These are phyloP conservation scores for Sclerodermus sp. DNA, from an alignment of 2,888 invertebrate species.

Conservation along the genomic window DNA sequence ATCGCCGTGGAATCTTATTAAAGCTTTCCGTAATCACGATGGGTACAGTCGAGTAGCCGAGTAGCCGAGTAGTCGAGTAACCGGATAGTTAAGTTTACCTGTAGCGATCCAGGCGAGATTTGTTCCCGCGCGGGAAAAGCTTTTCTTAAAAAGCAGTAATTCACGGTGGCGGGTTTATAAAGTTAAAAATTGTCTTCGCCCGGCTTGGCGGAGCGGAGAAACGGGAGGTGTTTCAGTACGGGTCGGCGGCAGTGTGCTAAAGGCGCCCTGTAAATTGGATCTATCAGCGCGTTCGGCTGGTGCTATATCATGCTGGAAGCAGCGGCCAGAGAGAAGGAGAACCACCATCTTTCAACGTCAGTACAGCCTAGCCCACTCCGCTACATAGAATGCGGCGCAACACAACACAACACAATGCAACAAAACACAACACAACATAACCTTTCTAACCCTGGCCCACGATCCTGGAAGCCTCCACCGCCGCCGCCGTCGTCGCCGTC, in stretches of 20 bases:
- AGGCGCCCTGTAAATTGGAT: constrained; percentile 55
- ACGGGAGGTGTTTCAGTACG: constrained; percentile 1
- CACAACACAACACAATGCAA: constrained; percentile 15
- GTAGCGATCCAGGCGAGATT: too few relatives aligned
- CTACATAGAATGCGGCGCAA: constrained; percentile 17
- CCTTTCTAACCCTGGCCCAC: constrained; percentile 29
- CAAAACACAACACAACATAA: constrained; percentile 16
- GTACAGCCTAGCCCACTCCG: constrained; percentile 25
- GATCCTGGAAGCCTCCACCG: too few relatives aligned
- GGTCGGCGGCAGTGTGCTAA: constrained; percentile 22
- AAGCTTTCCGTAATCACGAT: too few relatives aligned
- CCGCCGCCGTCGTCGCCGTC: neutral
- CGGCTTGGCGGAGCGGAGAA: constrained; percentile 12
- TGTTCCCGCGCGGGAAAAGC: too few relatives aligned
- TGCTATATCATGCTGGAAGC: constrained; percentile 55
- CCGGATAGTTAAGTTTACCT: too few relatives aligned
- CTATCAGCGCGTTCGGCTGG: constrained; percentile 55
- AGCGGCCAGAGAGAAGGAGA: constrained; percentile 50
- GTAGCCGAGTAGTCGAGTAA: too few relatives aligned
- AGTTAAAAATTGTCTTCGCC: constrained; percentile 39
- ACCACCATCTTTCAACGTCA: constrained; percentile 56
- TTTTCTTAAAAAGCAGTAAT: too few relatives aligned
- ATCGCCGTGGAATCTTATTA: too few relatives aligned
- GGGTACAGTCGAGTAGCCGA: too few relatives aligned
- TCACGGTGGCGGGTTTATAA: constrained; percentile 14